phyloP scores from a whole-genome alignment of 2,888 invertebrate genomes.

The Xanthia icteritia region DNA sequence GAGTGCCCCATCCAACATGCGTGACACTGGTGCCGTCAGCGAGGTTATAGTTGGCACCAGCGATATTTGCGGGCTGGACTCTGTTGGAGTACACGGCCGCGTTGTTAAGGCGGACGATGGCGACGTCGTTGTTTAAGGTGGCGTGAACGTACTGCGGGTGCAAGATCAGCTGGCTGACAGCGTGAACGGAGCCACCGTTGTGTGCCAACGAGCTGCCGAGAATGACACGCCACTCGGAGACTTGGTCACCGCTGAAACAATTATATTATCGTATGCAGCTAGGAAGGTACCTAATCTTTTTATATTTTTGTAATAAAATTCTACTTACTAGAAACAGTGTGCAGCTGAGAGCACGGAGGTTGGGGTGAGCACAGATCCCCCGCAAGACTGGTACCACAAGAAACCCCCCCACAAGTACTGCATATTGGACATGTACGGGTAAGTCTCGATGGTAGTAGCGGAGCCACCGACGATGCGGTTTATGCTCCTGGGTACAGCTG shows the following conservation, averaged over 20 bases:
- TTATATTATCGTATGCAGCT: neutral
- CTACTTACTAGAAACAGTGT: conserved; percentile 77
- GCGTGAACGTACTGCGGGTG: conserved; percentile 67
- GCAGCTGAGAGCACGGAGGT: conserved; percentile 75
- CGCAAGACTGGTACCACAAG: conserved; percentile 74
- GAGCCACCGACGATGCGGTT: conserved; percentile 77
- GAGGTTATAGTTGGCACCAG: conserved; percentile 47
- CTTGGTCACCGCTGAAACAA: conserved; percentile 68
- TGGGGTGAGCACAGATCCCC: conserved; percentile 74
- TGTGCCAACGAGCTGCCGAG: conserved; percentile 68
- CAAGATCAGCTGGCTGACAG: conserved; percentile 57
- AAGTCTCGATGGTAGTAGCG: conserved; percentile 70
- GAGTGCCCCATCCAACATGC: conserved; percentile 75
- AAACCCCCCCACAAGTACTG: conserved; percentile 66
- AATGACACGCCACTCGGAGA: conserved; percentile 70
- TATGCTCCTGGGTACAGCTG: conserved; percentile 71
- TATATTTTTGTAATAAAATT: neutral
- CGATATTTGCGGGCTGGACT: conserved; percentile 67
- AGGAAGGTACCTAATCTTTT: neutral
- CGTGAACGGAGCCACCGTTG: conserved; percentile 67
- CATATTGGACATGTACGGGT: conserved; percentile 80
- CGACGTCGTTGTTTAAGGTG: conserved; percentile 70
- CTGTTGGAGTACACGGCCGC: conserved; percentile 60
- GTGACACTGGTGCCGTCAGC: conserved; percentile 35
- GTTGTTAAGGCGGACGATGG: conserved; percentile 68